Evolutionary conservation across 2,113 vertebrate species (phyloP), one percentile per base, ranked within the genome.

Genomic region (Prochilodus magdalenae): DNA sequence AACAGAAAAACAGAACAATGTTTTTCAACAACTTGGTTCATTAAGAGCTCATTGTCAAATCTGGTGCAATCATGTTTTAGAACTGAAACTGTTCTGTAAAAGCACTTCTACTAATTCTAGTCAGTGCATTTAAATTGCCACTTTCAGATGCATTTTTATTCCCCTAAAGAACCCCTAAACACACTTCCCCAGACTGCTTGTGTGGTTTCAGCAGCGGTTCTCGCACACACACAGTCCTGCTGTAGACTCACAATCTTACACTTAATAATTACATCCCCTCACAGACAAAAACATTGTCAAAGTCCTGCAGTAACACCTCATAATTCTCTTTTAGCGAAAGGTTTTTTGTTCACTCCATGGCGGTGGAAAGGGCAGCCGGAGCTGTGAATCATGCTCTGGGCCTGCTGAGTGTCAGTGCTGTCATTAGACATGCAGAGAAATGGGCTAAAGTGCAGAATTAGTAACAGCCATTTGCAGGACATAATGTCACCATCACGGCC

Each of bases 341-440:
- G 82, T 86, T 88, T 85, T 85, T 89, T 89, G 90, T 85, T 81
- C 66, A 65, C 62, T 53, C 33, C 3, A 26, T 55, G 22, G 83
- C 81, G 59, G 85, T 90, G 89, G 90, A 91, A 92, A 91, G 83
- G 86, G 87, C 81, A 89, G 85, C 84, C 77, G 44, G 51, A 88
- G 86, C 80, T 72, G 85, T 89, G 88, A 85, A 85, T 86, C 82
- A 75, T 62, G 87, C 74, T 83, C 71, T 73, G 72, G 80, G 83
- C 80, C 88, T 89, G 89, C 85, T 75, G 67, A 76, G 81, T 82
- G 84, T 87, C 86, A 89, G 81, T 73, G 51, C 63, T 67, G 85
- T 87, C 85, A 55, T 90, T 72, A 83, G 49, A 27, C 59, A 69
- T 70, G 59, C 57, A 20, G 24, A 49, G 81, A 20, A 82, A 77